These are phyloP conservation scores for Ornithorhynchus anatinus DNA, from an alignment of 2,113 vertebrate species.

Conservation along the genomic window DNA sequence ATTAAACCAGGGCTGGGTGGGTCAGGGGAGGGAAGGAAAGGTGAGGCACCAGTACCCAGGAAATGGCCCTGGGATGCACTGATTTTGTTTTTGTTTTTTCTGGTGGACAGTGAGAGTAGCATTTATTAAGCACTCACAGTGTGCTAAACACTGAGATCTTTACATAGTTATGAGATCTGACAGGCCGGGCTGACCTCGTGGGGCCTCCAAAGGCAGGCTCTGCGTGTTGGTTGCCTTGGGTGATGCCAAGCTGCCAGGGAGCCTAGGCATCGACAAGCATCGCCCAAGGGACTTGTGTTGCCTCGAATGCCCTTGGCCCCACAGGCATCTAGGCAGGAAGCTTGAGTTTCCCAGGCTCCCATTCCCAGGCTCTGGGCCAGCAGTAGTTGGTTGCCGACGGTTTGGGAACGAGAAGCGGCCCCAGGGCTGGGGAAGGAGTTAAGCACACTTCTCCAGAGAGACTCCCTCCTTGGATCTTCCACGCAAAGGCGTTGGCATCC, in stretches of 20 bases:
- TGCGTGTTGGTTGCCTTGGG: too few species aligned
- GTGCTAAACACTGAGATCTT: too few species aligned
- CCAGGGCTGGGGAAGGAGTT: constrained; percentile 39
- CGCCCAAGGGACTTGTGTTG: constrained; percentile 52
- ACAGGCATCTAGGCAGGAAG: constrained; percentile 34
- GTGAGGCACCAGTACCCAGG: too few species aligned
- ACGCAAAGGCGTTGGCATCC: not conserved
- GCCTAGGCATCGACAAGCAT: constrained; percentile 29
- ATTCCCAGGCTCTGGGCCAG: constrained; percentile 61
- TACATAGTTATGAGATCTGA: too few species aligned
- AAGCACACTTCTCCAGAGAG: not conserved
- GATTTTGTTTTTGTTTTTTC: too few species aligned
- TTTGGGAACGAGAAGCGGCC: constrained; percentile 49
- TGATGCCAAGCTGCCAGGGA: constrained; percentile 19
- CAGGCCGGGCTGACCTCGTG: too few species aligned
- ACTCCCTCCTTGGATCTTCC: constrained; percentile 22
- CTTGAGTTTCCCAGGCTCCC: constrained; percentile 54
- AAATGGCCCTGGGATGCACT: too few species aligned
- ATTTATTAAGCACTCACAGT: too few species aligned
- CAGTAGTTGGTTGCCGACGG: constrained; percentile 32
- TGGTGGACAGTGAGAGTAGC: too few species aligned
- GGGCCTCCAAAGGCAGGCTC: too few species aligned
- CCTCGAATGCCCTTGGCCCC: constrained; percentile 20
- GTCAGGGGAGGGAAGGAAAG: too few species aligned
- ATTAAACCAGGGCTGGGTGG: too few species aligned